Evolutionary conservation across 2,113 vertebrate genomes (phyloP).

Genomic region (Calonectris borealis): DNA sequence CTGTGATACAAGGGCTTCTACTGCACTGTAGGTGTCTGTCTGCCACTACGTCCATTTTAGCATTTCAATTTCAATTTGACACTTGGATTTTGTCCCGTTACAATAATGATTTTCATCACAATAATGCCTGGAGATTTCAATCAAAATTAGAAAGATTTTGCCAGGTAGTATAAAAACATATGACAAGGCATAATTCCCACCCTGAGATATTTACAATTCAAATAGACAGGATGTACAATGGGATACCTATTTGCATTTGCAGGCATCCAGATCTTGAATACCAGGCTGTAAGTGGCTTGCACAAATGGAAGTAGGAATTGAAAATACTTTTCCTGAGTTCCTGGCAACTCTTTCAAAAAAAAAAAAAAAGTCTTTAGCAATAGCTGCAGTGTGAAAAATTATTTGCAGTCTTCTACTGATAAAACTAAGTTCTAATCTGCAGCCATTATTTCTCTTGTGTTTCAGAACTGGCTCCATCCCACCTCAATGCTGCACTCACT

Average conservation of each 20-base stretch:
- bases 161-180: neutral
- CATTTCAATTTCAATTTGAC: neutral
- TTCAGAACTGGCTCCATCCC: neutral
- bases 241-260: neutral
- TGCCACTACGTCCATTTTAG: neutral
- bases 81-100: neutral
- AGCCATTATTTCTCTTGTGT: neutral
- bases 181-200: neutral
- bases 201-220: neutral
- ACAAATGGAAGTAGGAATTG: neutral
- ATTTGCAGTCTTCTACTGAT: neutral
- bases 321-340: neutral
- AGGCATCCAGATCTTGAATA: neutral
- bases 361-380: neutral
- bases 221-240: neutral
- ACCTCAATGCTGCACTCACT: neutral
- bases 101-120: conserved; percentile 6
- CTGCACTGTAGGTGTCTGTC: neutral
- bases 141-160: conserved; percentile 13
- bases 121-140: neutral
- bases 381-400: neutral
- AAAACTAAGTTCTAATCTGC: neutral
- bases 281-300: neutral
- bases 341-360: neutral
- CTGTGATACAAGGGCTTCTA: neutral